Base-by-base conservation (phyloP, 2,888 invertebrate genomes). In the Latrodectus hesperus region DNA sequence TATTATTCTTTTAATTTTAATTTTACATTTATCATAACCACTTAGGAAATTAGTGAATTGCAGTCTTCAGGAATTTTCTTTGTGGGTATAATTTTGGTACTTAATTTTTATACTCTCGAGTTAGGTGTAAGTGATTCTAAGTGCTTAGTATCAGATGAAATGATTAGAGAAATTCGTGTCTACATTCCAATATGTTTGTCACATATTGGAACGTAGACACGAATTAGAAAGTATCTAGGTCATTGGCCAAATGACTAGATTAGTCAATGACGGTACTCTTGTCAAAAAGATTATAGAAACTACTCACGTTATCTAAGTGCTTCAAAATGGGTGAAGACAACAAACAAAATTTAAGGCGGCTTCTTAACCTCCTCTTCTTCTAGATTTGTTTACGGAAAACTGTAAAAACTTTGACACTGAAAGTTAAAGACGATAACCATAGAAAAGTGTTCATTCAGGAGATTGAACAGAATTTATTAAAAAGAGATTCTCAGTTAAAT, bases 201-300 rank as follows among this genome's bases (percentile, higher is more conserved):
- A 95, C 93, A 96, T 95, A 94, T 94, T 96, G 92, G 93, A 95
- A 91, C 94, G 96, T 91, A 94, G 95, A 92, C 95, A 95, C 92
- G 95, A 95, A 91, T 94, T 96, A 86, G 94, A 94, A 91, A 94
- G 94, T 73, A 94, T 94, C 90, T 96, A 95, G 90, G 95, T 95
- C 22, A 95, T 94, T 91, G 93, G 94, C 88, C 95, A 95, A 92
- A 93, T 96, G 60, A 95, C 95, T 92, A 94, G 94, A 92, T 94
- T 96, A 91, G 94, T 96, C 16, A 95, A 95, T 90, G 94, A 94
- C 88, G 95, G 95, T 91, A 94, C 95, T 90, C 95, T 96, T 83
- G 94, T 95, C 90, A 96, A 96, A 94, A 96, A 96, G 52, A 96
- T 91, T 96, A 96, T 92, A 97, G 96, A 93, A 96, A 96, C 91